Conservation (phyloP, 2,113 vertebrate species). For the Mirounga angustirostris region DNA sequence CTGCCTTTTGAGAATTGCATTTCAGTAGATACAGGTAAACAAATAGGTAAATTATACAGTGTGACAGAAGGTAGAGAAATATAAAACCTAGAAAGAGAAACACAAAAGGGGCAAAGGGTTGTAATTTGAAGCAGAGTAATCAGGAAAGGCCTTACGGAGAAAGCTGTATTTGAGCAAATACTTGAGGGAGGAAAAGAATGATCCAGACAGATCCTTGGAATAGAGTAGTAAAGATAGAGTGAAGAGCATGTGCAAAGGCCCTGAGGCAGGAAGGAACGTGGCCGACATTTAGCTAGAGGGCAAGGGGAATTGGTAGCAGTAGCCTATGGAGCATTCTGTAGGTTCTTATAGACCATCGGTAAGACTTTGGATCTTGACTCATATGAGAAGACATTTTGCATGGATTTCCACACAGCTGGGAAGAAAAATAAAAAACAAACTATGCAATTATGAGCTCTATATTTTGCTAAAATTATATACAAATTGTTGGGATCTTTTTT, state of each 20-base stretch:
- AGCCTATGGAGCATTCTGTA: accelerated
- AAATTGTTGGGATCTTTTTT: background rate
- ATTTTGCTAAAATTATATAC: background rate
- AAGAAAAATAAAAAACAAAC: background rate
- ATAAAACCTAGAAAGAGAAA: background rate
- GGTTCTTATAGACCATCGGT: background rate
- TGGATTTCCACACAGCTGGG: background rate
- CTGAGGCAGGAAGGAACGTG: background rate
- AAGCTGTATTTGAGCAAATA: background rate
- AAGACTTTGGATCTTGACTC: background rate
- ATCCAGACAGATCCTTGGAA: too few species aligned
- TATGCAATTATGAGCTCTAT: background rate
- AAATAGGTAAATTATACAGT: background rate
- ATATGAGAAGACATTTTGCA: background rate
- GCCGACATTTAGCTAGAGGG: accelerated
- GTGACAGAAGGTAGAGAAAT: background rate
- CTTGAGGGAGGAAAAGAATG: background rate
- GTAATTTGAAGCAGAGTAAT: background rate
- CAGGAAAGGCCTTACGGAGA: background rate
- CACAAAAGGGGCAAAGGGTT: background rate
- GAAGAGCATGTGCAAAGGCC: background rate
- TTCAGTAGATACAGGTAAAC: background rate
- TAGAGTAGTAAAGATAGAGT: background rate
- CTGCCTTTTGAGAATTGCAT: background rate
- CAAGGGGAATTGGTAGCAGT: accelerated